Conservation (phyloP, 92 coral and sea anemone species). For the Diadumene lineata region DNA sequence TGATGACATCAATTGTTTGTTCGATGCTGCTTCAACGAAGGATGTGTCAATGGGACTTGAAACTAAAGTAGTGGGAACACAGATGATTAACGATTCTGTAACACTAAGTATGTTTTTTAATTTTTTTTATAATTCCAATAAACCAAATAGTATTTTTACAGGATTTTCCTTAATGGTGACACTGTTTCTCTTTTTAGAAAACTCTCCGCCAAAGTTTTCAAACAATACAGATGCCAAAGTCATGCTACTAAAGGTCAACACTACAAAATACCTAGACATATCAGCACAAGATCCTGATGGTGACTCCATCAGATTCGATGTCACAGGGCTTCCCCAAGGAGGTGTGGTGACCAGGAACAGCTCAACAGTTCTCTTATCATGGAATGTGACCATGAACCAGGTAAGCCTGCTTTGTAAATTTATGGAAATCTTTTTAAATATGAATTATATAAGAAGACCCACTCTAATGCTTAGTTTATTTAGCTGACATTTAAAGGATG, state of each 20-base stretch:
- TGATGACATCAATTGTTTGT: slow-evolving; percentile 49
- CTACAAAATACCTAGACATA: background rate
- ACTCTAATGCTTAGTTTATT: too few relatives aligned
- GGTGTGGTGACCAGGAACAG: background rate
- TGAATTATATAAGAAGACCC: too few relatives aligned
- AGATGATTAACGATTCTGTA: slow-evolving; percentile 35
- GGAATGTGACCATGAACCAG: slow-evolving; percentile 17
- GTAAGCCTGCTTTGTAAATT: too few relatives aligned
- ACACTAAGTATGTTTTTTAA: slow-evolving; percentile 26
- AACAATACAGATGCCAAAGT: background rate
- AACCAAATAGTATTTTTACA: background rate
- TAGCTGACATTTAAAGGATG: too few relatives aligned
- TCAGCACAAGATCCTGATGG: background rate
- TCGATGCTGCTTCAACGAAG: slow-evolving; percentile 61
- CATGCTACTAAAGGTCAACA: background rate
- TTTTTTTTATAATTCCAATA: background rate
- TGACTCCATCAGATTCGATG: background rate
- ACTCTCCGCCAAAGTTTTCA: background rate
- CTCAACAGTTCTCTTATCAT: slow-evolving; percentile 2
- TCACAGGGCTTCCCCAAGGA: background rate
- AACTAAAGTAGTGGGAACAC: slow-evolving; percentile 22
- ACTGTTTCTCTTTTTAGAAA: background rate
- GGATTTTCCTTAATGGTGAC: background rate
- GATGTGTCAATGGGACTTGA: slow-evolving; percentile 41
- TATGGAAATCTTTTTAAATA: too few relatives aligned